Conservation (phyloP, 2,797 vertebrate species). For the Sebastes taczanowskii region DNA sequence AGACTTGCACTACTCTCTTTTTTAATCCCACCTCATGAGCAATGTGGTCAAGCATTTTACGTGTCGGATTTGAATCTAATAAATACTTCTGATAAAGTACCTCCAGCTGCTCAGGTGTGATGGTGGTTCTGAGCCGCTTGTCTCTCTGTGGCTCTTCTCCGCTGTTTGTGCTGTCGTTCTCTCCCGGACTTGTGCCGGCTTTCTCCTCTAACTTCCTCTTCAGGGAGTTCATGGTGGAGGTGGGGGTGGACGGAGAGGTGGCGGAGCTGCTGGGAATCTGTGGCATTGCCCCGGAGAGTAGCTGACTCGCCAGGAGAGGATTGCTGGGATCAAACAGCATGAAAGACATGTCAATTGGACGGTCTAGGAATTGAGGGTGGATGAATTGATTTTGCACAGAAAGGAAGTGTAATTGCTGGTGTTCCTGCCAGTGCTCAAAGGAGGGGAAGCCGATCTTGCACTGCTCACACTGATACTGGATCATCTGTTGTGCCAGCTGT, state of each 20-base stretch:
- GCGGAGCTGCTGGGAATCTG: constrained; percentile 96
- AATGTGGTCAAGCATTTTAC: constrained; percentile 99
- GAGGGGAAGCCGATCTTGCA: constrained; percentile 98
- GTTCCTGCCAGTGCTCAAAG: constrained; percentile 99
- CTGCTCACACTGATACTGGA: constrained; percentile 99
- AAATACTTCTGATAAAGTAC: constrained; percentile 99
- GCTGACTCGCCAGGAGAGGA: constrained; percentile 94
- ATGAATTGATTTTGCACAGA: constrained; percentile 99
- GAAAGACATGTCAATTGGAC: constrained; percentile 96
- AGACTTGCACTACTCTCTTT: constrained; percentile 98
- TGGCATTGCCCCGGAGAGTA: constrained; percentile 94
- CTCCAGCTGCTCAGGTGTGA: constrained; percentile 98
- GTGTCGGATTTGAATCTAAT: constrained; percentile 97
- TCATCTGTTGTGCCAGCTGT: constrained; percentile 94
- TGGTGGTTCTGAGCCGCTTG: constrained; percentile 97
- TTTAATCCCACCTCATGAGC: constrained; percentile 98
- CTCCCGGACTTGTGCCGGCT: constrained; percentile 95
- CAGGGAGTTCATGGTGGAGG: constrained; percentile 96
- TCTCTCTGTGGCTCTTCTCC: constrained; percentile 98
- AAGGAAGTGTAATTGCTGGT: constrained; percentile 98
- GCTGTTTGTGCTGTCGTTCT: constrained; percentile 96
- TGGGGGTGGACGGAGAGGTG: constrained; percentile 96
- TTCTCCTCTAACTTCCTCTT: constrained; percentile 99
- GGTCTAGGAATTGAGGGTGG: constrained; percentile 96
- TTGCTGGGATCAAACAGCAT: constrained; percentile 99